phyloP scores from a whole-genome alignment of 2,888 invertebrate species.

The Alloplasta piceator region DNA sequence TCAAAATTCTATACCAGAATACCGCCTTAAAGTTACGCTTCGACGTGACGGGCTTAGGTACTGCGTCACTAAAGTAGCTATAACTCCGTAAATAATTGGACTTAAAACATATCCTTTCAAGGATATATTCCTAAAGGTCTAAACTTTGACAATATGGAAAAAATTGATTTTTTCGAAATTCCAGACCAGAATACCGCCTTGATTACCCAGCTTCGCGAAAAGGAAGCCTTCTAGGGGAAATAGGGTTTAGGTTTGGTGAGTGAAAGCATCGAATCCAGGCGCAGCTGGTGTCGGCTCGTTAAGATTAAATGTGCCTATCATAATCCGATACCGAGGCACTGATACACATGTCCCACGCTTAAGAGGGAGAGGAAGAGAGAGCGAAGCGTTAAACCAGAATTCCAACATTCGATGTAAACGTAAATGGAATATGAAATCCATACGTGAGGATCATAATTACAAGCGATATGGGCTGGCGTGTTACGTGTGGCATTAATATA shows the following conservation, averaged over 20 bases:
- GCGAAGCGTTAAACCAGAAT: not conserved
- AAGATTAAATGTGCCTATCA: not conserved
- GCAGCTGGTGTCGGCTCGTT: slow-evolving; percentile 37
- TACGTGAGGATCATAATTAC: slow-evolving; percentile 1
- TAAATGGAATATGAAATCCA: slow-evolving; percentile 5
- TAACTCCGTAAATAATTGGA: too few species aligned
- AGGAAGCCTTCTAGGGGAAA: not conserved
- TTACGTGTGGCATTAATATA: too few species aligned
- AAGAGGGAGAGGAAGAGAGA: not conserved
- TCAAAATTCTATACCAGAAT: too few species aligned
- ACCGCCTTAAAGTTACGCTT: too few species aligned
- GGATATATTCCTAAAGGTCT: too few species aligned
- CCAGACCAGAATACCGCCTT: too few species aligned
- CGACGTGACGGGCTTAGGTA: too few species aligned
- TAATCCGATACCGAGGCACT: slow-evolving; percentile 4
- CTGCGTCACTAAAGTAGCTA: too few species aligned
- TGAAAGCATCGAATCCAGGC: not conserved
- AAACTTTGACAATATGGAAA: too few species aligned
- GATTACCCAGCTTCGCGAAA: slow-evolving; percentile 18
- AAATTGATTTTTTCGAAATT: too few species aligned
- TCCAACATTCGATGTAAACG: slow-evolving; percentile 21
- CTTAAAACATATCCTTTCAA: too few species aligned
- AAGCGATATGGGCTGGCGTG: too few species aligned
- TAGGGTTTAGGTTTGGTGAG: not conserved
- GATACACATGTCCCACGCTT: not conserved